These are phyloP conservation scores for Scaptomyza cyrtandrae DNA, from an alignment of 2,888 invertebrate genomes.

Conservation along the genomic window DNA sequence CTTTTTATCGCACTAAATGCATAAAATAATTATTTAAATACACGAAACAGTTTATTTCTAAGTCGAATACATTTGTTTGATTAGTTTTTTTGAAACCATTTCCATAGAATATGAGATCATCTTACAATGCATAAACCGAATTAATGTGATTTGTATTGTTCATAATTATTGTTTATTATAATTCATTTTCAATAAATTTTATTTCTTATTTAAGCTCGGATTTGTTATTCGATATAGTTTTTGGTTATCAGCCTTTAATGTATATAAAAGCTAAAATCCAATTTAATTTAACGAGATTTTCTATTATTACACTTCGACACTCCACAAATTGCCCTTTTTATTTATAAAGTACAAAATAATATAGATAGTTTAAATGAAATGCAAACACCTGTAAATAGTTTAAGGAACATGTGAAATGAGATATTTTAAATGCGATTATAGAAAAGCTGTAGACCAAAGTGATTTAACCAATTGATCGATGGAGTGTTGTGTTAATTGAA, in stretches of 20 bases:
- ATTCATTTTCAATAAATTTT: constrained; percentile 69
- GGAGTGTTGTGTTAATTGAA: not conserved
- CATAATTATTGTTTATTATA: constrained; percentile 60
- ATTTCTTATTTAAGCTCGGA: constrained; percentile 60
- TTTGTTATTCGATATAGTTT: constrained; percentile 58
- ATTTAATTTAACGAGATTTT: constrained; percentile 40
- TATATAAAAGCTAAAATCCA: constrained; percentile 32
- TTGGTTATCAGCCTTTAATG: constrained; percentile 9
- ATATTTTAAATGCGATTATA: not conserved
- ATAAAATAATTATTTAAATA: too few species aligned
- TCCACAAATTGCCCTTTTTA: not conserved
- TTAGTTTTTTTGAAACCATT: not conserved
- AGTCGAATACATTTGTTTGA: constrained; percentile 1
- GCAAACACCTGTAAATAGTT: constrained; percentile 3
- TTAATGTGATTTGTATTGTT: constrained; percentile 42
- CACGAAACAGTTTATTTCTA: constrained; percentile 1
- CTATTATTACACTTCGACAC: not conserved
- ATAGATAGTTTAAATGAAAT: not conserved
- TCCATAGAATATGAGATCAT: constrained; percentile 20
- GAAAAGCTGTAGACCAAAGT: not conserved
- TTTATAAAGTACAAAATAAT: not conserved
- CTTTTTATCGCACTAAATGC: too few species aligned
- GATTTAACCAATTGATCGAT: not conserved
- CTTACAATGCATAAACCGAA: constrained; percentile 29
- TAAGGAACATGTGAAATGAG: not conserved